Evolutionary conservation across 2,113 vertebrate species (phyloP).

Genomic region (Corythornis vintsioides): DNA sequence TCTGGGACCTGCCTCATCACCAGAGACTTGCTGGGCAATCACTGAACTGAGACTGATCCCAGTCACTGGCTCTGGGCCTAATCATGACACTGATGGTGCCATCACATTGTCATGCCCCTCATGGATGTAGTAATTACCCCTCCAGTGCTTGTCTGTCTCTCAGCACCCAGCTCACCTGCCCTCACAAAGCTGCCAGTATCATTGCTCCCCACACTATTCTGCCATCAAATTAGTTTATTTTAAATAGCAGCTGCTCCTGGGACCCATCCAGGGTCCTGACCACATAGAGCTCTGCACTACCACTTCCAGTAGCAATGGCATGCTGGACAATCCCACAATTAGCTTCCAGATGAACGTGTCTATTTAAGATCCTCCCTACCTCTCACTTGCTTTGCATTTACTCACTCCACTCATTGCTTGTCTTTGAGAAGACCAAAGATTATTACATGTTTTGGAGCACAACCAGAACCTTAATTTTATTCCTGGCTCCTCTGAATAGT

Average conservation of each 20-base stretch:
- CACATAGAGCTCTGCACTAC: not conserved
- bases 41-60: not conserved
- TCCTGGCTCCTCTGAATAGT: not conserved
- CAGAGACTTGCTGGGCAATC: not conserved
- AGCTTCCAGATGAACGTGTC: not conserved
- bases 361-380: not conserved
- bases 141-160: not conserved
- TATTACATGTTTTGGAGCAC: not conserved
- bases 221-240: not conserved
- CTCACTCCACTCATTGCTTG: not conserved
- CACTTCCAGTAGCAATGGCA: not conserved
- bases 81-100: not conserved
- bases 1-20: not conserved
- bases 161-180: not conserved
- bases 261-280: not conserved
- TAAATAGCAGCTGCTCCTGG: not conserved
- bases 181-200: not conserved
- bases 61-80: not conserved
- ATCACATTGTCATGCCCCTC: not conserved
- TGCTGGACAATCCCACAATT: not conserved
- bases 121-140: rapidly evolving
- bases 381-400: not conserved
- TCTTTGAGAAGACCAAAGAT: not conserved
- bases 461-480: not conserved
- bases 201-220: not conserved